Evolutionary conservation across 2,797 vertebrate species (phyloP).

Genomic region (Balearica regulorum): DNA sequence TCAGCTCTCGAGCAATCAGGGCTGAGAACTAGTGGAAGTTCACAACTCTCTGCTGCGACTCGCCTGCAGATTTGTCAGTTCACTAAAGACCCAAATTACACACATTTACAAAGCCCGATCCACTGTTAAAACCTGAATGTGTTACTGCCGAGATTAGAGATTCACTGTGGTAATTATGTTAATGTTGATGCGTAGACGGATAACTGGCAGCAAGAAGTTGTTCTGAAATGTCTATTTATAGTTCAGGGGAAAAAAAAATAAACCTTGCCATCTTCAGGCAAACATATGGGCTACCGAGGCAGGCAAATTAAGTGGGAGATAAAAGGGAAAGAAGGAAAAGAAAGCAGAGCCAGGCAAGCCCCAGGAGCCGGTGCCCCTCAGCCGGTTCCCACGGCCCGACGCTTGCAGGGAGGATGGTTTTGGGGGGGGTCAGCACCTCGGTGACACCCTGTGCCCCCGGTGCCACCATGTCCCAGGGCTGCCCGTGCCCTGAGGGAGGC

Average conservation of each 20-base stretch:
- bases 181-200: constrained; percentile 69
- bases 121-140: constrained; percentile 34
- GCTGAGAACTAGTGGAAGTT: constrained; percentile 53
- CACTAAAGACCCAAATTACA: constrained; percentile 75
- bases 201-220: constrained; percentile 59
- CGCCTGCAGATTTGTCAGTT: constrained; percentile 61
- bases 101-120: constrained; percentile 41
- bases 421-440: neutral
- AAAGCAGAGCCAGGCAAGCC: neutral
- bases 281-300: constrained; percentile 65
- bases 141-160: constrained; percentile 58
- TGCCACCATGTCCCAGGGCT: neutral
- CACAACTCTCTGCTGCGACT: constrained; percentile 42
- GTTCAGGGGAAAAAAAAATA: neutral
- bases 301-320: constrained; percentile 31
- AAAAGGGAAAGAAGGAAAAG: neutral
- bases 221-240: constrained; percentile 71
- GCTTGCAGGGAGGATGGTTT: neutral
- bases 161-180: constrained; percentile 62
- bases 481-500: neutral
- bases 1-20: constrained; percentile 54
- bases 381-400: neutral
- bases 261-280: constrained; percentile 64
- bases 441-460: accelerated
- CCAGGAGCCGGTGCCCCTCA: accelerated